A percentile compares a stretch with the other conserved stretches of the same genome.
Conservation (phyloP, 2,113 vertebrate species). For the Lycaon pictus region DNA sequence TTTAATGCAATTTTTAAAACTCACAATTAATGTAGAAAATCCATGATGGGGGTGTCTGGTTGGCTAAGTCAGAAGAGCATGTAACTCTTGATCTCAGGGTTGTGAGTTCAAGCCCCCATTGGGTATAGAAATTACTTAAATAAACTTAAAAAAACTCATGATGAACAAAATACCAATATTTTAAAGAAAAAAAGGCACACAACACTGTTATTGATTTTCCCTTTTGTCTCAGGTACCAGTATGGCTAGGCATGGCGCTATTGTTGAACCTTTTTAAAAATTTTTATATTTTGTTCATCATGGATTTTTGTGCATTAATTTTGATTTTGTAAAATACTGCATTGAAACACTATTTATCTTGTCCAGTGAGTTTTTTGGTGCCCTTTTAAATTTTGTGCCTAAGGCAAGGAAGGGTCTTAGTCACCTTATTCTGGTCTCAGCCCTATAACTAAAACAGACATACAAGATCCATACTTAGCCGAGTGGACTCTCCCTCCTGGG, state of each 20-base stretch:
- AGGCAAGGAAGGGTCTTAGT: neutral
- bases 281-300: constrained; percentile 2
- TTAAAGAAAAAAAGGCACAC: neutral
- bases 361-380: neutral
- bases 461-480: neutral
- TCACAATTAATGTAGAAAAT: constrained; percentile 30
- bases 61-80: neutral
- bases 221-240: neutral
- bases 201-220: neutral
- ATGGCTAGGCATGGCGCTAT: neutral
- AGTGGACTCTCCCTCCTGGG: neutral
- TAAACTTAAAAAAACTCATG: neutral
- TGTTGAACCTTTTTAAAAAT: neutral
- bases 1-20: neutral
- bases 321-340: neutral
- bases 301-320: constrained; percentile 2
- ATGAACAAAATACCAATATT: neutral
- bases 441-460: neutral
- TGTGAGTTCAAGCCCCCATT: neutral
- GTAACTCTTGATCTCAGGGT: neutral
- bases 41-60: neutral
- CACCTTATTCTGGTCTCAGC: neutral
- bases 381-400: neutral
- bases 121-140: neutral
- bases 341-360: neutral